phyloP scores from a whole-genome alignment of 2,888 invertebrate species.

The Oxyteleia sp. region DNA sequence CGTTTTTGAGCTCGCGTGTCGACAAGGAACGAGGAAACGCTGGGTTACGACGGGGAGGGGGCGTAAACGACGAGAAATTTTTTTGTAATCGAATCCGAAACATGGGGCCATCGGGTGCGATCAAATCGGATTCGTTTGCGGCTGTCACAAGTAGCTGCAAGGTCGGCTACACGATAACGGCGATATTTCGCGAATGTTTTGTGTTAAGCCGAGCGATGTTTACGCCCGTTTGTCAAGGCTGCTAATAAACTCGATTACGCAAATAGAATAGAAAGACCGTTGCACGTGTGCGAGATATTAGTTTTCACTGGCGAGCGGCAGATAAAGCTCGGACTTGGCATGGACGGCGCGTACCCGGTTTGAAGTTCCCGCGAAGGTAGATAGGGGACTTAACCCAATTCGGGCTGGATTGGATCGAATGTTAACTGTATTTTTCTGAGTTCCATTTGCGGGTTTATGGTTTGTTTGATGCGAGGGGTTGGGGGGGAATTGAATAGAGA shows the following conservation, averaged over 20 bases:
- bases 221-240: constrained; percentile 51
- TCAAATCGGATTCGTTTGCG: constrained; percentile 28
- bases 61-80: too few species aligned
- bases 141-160: constrained; percentile 10
- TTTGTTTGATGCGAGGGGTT: constrained; percentile 8
- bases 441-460: constrained; percentile 40
- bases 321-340: constrained; percentile 17
- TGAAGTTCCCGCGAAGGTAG: background rate
- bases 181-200: constrained; percentile 8
- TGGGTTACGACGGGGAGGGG: too few species aligned
- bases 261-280: constrained; percentile 19
- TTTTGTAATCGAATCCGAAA: too few species aligned
- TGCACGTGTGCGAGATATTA: constrained; percentile 41
- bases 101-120: background rate
- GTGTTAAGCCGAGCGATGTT: constrained; percentile 15
- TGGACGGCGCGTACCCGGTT: constrained; percentile 4
- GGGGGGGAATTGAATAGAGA: background rate
- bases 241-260: constrained; percentile 46
- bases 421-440: constrained; percentile 32
- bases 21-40: too few species aligned
- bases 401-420: constrained; percentile 22
- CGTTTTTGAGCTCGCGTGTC: too few species aligned
- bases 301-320: constrained; percentile 3
- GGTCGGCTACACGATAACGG: constrained; percentile 33
- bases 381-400: background rate